phyloP scores from a whole-genome alignment of 2,888 invertebrate species.

The Ecliptopera silaceata region DNA sequence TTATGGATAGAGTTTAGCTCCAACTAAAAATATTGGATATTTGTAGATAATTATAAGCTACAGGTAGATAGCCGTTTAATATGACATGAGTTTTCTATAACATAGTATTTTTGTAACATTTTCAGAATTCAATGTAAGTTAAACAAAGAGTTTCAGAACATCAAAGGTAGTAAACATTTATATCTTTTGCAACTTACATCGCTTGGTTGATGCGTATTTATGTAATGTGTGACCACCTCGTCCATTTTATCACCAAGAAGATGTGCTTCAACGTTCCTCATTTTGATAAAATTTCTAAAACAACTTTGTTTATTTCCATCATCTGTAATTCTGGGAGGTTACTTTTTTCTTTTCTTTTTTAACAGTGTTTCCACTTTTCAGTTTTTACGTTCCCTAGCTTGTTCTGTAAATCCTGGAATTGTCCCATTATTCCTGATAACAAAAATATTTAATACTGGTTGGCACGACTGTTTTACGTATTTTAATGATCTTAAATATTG shows the following conservation, averaged over 20 bases:
- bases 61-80: not conserved
- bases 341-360: conserved; percentile 33
- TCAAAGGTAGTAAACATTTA: not conserved
- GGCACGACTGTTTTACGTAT: too few species aligned
- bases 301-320: conserved; percentile 34
- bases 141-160: conserved; percentile 17
- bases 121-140: not conserved
- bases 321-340: conserved; percentile 39
- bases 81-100: not conserved
- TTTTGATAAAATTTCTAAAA: conserved; percentile 39
- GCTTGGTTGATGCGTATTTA: conserved; percentile 65
- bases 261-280: conserved; percentile 65
- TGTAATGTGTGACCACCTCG: conserved; percentile 74
- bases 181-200: conserved; percentile 52
- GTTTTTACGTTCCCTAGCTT: too few species aligned
- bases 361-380: too few species aligned
- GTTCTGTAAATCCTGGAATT: too few species aligned
- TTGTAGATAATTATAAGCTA: not conserved
- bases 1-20: too few species aligned
- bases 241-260: conserved; percentile 69
- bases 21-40: not conserved
- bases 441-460: too few species aligned
- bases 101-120: not conserved
- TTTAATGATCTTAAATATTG: too few species aligned
- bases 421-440: too few species aligned